Conservation (phyloP, 1,140 invertebrate genomes). For the Diorhabda sublineata region DNA sequence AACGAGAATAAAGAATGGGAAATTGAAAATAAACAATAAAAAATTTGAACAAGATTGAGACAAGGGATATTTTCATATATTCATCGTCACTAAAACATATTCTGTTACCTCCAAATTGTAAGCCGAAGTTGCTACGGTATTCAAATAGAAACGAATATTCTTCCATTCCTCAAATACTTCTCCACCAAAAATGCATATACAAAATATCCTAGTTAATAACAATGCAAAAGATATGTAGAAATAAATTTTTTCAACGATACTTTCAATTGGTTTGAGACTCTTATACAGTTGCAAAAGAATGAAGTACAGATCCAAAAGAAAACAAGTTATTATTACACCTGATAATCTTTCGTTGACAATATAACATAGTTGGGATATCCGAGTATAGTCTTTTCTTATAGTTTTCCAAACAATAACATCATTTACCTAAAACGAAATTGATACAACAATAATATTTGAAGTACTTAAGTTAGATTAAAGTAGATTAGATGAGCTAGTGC, state of each 20-base stretch:
- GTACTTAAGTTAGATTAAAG: neutral
- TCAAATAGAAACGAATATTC: conserved; percentile 49
- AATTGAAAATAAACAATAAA: too few relatives aligned
- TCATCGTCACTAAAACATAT: too few relatives aligned
- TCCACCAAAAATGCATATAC: conserved; percentile 54
- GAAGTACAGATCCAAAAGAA: conserved; percentile 24
- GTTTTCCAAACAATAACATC: conserved; percentile 20
- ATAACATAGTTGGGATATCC: conserved; percentile 16
- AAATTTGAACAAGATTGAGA: too few relatives aligned
- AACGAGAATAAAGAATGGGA: too few relatives aligned
- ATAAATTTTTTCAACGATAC: conserved; percentile 43
- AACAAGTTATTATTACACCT: conserved; percentile 25
- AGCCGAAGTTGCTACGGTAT: conserved; percentile 14
- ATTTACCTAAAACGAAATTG: conserved; percentile 15
- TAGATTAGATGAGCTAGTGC: neutral
- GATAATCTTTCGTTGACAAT: conserved; percentile 20
- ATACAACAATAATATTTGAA: neutral
- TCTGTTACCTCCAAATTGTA: conserved; percentile 32
- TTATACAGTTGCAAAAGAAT: conserved; percentile 28
- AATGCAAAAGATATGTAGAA: conserved; percentile 59
- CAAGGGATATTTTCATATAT: too few relatives aligned
- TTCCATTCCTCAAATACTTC: conserved; percentile 59
- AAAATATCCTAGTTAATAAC: conserved; percentile 52
- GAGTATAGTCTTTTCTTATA: conserved; percentile 26
- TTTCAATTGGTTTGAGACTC: conserved; percentile 20